Conservation (phyloP, 2,113 vertebrate species). For the Phylloscopus trochiloides region DNA sequence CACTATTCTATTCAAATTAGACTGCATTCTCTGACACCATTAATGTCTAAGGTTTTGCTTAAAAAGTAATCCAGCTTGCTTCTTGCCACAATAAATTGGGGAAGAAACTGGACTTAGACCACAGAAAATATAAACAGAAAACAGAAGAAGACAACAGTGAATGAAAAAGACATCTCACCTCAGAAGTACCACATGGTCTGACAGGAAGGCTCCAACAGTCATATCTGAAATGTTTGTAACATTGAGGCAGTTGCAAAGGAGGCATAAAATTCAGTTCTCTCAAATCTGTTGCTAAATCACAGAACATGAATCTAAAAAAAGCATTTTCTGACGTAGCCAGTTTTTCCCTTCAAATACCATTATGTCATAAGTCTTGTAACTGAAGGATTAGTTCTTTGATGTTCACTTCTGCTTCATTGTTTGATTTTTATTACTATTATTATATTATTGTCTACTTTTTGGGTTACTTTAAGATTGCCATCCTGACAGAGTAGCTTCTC, state of each 20-base stretch:
- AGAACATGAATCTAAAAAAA: not conserved
- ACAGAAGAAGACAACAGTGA: not conserved
- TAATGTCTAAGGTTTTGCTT: not conserved
- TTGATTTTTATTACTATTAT: not conserved
- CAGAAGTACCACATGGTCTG: constrained; percentile 89
- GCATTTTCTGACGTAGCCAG: not conserved
- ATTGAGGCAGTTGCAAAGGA: constrained; percentile 1
- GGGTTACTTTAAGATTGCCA: not conserved
- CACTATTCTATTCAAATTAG: not conserved
- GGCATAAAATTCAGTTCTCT: not conserved
- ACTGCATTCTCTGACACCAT: not conserved
- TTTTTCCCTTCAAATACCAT: not conserved
- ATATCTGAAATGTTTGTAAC: constrained; percentile 82
- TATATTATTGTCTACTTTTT: not conserved
- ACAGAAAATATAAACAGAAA: not conserved
- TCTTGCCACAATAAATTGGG: not conserved
- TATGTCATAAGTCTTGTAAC: not conserved
- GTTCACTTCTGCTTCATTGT: not conserved
- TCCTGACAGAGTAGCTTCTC: not conserved
- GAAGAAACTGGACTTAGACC: not conserved
- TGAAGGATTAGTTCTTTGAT: not conserved
- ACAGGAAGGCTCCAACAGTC: constrained; percentile 93
- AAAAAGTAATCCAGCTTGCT: not conserved
- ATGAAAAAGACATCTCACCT: constrained; percentile 79
- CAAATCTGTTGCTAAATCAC: not conserved